These are phyloP conservation scores for Fregetta grallaria DNA, from an alignment of 2,113 vertebrate species.

Conservation along the genomic window DNA sequence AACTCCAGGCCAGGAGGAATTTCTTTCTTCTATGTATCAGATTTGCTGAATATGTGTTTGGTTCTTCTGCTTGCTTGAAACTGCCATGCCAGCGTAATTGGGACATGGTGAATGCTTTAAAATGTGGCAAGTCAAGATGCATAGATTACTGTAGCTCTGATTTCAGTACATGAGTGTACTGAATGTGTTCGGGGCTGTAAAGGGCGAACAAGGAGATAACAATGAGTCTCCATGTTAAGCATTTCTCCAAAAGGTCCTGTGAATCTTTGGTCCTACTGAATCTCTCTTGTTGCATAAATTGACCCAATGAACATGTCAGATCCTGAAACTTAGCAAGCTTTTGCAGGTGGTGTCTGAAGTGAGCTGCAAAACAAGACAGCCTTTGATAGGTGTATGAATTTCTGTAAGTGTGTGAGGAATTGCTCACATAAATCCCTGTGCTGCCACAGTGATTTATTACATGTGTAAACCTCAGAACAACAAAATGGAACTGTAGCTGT, in stretches of 20 bases:
- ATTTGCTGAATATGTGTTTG: neutral
- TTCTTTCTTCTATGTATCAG: neutral
- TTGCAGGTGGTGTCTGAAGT: neutral
- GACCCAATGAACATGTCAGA: neutral
- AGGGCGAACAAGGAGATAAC: neutral
- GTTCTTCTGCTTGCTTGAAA: neutral
- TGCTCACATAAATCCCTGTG: slow-evolving; percentile 11
- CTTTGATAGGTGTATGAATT: slow-evolving; percentile 31
- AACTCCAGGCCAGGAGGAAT: neutral
- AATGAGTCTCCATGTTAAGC: neutral
- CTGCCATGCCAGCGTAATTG: neutral
- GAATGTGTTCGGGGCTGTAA: neutral
- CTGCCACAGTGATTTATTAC: slow-evolving; percentile 31
- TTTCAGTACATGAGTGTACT: neutral
- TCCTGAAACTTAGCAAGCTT: neutral
- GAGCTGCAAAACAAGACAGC: slow-evolving; percentile 14
- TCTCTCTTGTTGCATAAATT: neutral
- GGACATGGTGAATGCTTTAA: neutral
- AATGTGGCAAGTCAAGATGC: neutral
- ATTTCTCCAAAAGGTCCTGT: neutral
- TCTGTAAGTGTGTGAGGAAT: slow-evolving; percentile 4
- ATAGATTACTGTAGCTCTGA: neutral
- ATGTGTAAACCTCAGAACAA: neutral
- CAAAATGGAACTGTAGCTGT: slow-evolving; percentile 11
- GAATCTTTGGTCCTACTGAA: neutral